Evolutionary conservation across 2,888 invertebrate species (phyloP), one percentile per base, ranked within the genome.

Genomic region (Hemistola chrysoprasaria): DNA sequence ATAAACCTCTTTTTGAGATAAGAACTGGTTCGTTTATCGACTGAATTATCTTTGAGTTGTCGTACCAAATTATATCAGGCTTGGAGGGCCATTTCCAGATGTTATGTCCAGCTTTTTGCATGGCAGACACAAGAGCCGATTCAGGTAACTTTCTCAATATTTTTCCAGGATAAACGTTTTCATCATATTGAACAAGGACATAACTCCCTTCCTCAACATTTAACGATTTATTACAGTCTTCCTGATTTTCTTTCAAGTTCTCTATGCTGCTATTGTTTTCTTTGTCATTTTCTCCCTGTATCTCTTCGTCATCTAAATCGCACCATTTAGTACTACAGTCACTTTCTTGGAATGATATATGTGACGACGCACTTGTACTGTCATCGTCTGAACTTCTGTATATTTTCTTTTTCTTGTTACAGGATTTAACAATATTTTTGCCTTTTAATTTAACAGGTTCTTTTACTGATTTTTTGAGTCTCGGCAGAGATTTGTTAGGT

Each of bases 401-500:
- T 24, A 34, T 40, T 40, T 34, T 34, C 33, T 40, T 38, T 38
- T 38, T 38, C 38, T 26, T 38, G 11, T n/a, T n/a, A n/a, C n/a
- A n/a, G n/a, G 31, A 38, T 11, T 31, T 38, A 38, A 38, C 38
- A 38, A 26, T 23, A 31, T 31, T 6, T 38, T 31, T 38, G 37
- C 30, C 37, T 37, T 37, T 29, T 37, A 37, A 37, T 37, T 37
- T 37, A 37, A 24, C 37, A 37, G 37, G 37, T 37, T 24, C 37
- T 37, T 37, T 37, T 10, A 21, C 29, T 29, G 37, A 30, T 37
- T 30, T 37, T 37, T 30, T 37, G 26, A 31, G 26, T 38, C 31
- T 38, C 38, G 38, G 38, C 40, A 40, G 40, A 40, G 40, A 40
- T 40, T 40, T 40, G 8, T 40, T 40, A 40, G 40, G 40, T 39